Conservation (phyloP, 2,797 vertebrate species). For the Oreochromis mossambicus region DNA sequence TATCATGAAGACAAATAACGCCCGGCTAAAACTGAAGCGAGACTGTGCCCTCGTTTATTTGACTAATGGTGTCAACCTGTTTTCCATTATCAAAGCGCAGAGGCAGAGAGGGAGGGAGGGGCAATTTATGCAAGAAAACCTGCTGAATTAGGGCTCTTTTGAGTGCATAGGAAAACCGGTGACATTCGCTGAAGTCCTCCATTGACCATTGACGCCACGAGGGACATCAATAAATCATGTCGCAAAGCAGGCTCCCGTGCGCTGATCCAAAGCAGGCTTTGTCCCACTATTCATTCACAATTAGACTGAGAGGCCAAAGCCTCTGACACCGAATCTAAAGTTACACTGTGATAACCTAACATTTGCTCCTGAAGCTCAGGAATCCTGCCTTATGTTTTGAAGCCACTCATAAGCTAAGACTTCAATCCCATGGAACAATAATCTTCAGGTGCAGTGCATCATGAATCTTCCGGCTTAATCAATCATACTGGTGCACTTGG, state of each 20-base stretch:
- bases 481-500: constrained; percentile 51
- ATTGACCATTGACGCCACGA: constrained; percentile 50
- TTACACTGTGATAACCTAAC: constrained; percentile 21
- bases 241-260: constrained; percentile 50
- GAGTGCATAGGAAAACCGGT: constrained; percentile 54
- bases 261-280: constrained; percentile 59
- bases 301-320: constrained; percentile 50
- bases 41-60: constrained; percentile 51
- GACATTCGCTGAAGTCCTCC: constrained; percentile 64
- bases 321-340: constrained; percentile 24
- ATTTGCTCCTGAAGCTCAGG: constrained; percentile 18
- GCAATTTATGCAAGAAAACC: constrained; percentile 61
- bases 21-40: constrained; percentile 1
- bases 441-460: constrained; percentile 1
- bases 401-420: not conserved
- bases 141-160: constrained; percentile 56
- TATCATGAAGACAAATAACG: constrained; percentile 25
- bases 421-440: not conserved
- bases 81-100: constrained; percentile 28
- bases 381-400: not conserved
- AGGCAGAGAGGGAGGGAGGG: not conserved
- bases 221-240: constrained; percentile 72
- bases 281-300: constrained; percentile 57
- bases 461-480: constrained; percentile 21
- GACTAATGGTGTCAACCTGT: constrained; percentile 37